Evolutionary conservation across 2,113 vertebrate genomes (phyloP), one percentile per base, ranked within the genome.

Genomic region (Bubo scandiacus): DNA sequence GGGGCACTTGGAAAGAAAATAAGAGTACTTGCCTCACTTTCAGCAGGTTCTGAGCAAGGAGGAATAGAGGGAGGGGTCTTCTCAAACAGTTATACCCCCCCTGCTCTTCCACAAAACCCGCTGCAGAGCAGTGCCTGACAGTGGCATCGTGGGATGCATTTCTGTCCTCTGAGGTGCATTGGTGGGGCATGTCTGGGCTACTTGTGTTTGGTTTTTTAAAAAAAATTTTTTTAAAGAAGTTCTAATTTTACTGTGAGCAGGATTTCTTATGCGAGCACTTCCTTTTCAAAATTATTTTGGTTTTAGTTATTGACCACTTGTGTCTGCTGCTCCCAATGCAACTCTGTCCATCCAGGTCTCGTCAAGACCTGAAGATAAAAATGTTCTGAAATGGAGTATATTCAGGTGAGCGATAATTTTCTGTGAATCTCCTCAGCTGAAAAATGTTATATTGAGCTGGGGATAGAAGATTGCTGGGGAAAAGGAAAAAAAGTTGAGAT

Each of bases 1-100:
- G 34, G 13, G 45, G 63, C 62, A 3, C 27, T 11, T 11, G 63
- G 43, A 30, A 30, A 12, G 45, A 13, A 36, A 17, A 11, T 8
- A 2, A 9, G 38, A 20, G 43, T 5, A 11, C 54, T 40, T 6
- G 0, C 23, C 9, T 26, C 10, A 5, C 11, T 2, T 7, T 11
- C 61, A 12, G 61, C n/a, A 10, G 30, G 71, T 4, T 40, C 71
- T n/a, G 71, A 10, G 70, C 34, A 18, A 27, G 40, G 27, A 34
- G 49, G 2, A 12, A 12, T 4, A 3, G 16, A 2, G 6, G 70
- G 62, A 42, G 36, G 45, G 32, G 38, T 26, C 36, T 43, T 51
- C 54, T 43, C 52, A 6, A 18, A 6, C 16, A 17, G 18, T 3
- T 7, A 15, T 27, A 3, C 12, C n/a, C 20, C 29, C 12, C 26